These are phyloP conservation scores for Meloidogyne chitwoodi DNA, from an alignment of 1,140 invertebrate genomes.

Conservation along the genomic window DNA sequence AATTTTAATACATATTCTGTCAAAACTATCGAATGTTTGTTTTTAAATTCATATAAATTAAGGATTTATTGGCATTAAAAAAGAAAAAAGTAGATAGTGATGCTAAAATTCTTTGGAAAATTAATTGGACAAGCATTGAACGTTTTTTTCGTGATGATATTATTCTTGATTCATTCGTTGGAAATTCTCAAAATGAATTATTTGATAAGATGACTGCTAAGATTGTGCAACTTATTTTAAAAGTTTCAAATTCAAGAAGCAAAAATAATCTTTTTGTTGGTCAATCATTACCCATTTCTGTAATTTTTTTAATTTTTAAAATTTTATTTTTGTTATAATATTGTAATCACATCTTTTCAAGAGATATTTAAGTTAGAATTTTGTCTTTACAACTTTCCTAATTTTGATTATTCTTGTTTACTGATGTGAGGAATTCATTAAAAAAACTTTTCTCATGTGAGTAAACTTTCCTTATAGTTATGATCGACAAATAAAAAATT, in stretches of 20 bases:
- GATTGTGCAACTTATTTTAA: slow-evolving; percentile 28
- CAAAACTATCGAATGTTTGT: no score
- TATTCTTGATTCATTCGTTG: slow-evolving; percentile 23
- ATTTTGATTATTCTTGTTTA: no score
- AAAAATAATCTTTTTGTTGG: not conserved
- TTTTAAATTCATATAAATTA: no score
- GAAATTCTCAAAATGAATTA: slow-evolving; percentile 8
- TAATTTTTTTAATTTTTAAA: not conserved
- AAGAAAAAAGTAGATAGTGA: slow-evolving; percentile 16
- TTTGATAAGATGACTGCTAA: slow-evolving; percentile 13
- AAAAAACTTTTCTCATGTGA: no score
- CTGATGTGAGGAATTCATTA: no score
- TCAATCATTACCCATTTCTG: slow-evolving; percentile 33
- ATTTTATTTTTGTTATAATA: not conserved
- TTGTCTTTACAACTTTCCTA: no score
- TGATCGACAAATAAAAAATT: no score
- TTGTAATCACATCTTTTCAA: no score
- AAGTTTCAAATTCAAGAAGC: slow-evolving; percentile 23
- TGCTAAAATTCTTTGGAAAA: slow-evolving; percentile 25
- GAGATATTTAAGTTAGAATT: no score
- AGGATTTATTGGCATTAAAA: not conserved
- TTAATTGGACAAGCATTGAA: slow-evolving; percentile 38
- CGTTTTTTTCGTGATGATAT: slow-evolving; percentile 42
- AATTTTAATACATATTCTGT: not conserved
- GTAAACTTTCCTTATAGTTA: no score